These are phyloP conservation scores for Diglossa brunneiventris DNA, from an alignment of 2,113 vertebrate genomes.

Conservation along the genomic window DNA sequence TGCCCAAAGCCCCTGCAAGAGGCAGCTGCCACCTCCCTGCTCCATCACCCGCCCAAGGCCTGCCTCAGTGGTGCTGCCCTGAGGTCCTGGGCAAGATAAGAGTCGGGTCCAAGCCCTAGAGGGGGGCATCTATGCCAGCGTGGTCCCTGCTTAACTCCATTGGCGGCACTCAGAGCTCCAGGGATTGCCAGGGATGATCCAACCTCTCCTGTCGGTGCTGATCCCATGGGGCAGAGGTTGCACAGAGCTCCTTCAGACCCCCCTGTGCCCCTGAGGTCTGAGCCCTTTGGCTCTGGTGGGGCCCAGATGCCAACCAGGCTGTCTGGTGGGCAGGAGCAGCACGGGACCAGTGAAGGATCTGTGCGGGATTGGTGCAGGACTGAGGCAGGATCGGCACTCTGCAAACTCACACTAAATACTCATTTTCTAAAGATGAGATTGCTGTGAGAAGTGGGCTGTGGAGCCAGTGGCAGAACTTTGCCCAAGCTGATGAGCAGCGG, in stretches of 20 bases:
- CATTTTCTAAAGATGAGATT: neutral
- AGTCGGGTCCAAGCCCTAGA: accelerated
- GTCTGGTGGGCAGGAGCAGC: neutral
- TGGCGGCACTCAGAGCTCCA: neutral
- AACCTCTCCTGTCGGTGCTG: accelerated
- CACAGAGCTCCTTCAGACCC: neutral
- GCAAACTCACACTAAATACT: neutral
- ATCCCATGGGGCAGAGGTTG: accelerated
- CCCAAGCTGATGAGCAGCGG: neutral
- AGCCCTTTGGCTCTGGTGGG: neutral
- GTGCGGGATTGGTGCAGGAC: neutral
- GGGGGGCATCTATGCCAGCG: neutral
- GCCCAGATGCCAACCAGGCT: neutral
- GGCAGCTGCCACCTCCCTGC: neutral
- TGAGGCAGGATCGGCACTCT: accelerated
- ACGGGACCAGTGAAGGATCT: accelerated
- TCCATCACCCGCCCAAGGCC: neutral
- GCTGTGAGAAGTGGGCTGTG: neutral
- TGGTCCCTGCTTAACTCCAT: neutral
- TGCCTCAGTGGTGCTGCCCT: accelerated
- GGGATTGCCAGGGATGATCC: neutral
- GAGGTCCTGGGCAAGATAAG: neutral
- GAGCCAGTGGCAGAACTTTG: neutral
- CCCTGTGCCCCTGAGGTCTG: neutral
- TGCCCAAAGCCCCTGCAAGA: neutral